Conservation (phyloP, 2,888 invertebrate genomes). For the Deilephila elpenor region DNA sequence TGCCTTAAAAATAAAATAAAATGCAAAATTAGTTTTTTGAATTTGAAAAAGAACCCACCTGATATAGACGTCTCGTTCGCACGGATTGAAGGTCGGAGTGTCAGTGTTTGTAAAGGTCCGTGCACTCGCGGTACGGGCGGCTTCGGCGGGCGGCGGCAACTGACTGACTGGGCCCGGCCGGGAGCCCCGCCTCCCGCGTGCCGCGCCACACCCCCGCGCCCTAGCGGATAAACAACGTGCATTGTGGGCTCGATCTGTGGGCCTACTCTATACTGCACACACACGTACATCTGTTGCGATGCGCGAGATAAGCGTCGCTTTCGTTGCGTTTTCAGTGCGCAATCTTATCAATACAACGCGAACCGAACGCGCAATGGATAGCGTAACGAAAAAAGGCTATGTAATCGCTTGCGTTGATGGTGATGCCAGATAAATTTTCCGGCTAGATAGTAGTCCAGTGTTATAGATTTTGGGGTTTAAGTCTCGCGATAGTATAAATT, state of each 20-base stretch:
- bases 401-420: slow-evolving; percentile 47
- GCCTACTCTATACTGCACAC: slow-evolving; percentile 65
- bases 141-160: slow-evolving; percentile 70
- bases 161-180: slow-evolving; percentile 79
- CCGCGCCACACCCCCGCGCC: slow-evolving; percentile 61
- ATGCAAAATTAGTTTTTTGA: slow-evolving; percentile 42
- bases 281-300: slow-evolving; percentile 59
- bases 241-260: slow-evolving; percentile 81
- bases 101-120: slow-evolving; percentile 62
- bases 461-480: slow-evolving; percentile 79
- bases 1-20: background rate
- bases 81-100: slow-evolving; percentile 80
- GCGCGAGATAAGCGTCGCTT: slow-evolving; percentile 36
- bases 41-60: slow-evolving; percentile 66
- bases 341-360: background rate
- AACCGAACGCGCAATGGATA: slow-evolving; percentile 46
- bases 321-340: slow-evolving; percentile 44
- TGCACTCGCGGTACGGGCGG: slow-evolving; percentile 71
- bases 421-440: slow-evolving; percentile 71
- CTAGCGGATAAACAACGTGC: slow-evolving; percentile 83
- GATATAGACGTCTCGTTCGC: slow-evolving; percentile 80
- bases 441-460: slow-evolving; percentile 71
- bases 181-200: slow-evolving; percentile 66
- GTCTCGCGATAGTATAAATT: slow-evolving; percentile 55
- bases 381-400: slow-evolving; percentile 39